Conservation (phyloP, 92 coral and sea anemone genomes). For the Desmophyllum pertusum region DNA sequence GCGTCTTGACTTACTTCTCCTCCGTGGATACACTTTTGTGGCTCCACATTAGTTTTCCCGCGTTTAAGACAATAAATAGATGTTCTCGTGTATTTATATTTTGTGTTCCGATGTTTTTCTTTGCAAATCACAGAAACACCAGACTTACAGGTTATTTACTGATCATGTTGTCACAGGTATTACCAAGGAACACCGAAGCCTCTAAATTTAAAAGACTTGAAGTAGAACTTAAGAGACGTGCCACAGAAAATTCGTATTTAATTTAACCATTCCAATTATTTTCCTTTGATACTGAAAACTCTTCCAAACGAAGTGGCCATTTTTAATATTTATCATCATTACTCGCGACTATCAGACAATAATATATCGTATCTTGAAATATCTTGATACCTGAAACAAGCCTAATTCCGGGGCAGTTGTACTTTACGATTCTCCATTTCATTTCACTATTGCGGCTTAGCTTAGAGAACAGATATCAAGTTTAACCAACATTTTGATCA, state of each 20-base stretch:
- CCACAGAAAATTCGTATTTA: neutral
- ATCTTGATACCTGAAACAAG: neutral
- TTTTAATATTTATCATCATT: neutral
- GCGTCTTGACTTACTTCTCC: neutral
- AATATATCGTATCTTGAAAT: too few species aligned
- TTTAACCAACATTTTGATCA: too few species aligned
- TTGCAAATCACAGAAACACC: constrained; percentile 6
- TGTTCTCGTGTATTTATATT: neutral
- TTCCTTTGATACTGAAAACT: neutral
- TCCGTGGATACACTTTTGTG: neutral
- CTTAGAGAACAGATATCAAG: neutral
- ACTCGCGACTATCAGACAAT: neutral
- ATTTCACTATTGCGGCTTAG: neutral
- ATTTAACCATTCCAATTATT: too few species aligned
- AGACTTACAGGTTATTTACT: constrained; percentile 14
- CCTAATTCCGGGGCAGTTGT: neutral
- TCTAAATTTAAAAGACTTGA: neutral
- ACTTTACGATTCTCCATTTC: neutral
- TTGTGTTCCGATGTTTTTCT: neutral
- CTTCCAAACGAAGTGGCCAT: neutral
- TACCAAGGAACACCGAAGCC: neutral
- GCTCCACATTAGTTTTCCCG: neutral
- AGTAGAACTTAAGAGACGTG: neutral
- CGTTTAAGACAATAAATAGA: neutral
- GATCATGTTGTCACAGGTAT: neutral